phyloP scores from a whole-genome alignment of 2,888 invertebrate genomes.

The Drosophila tanythrix region DNA sequence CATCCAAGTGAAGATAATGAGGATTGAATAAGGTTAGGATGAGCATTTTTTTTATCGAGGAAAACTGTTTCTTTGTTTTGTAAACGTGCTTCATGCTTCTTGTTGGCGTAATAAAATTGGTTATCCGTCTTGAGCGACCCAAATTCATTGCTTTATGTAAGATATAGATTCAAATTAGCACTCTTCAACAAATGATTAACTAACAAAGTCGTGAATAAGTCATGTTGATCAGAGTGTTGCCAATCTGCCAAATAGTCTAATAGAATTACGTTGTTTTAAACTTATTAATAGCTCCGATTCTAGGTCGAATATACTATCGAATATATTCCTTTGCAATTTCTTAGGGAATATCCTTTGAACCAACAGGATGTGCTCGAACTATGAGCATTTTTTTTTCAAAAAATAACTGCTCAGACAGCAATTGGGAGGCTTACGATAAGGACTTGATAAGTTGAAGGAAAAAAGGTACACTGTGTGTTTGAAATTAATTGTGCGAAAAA shows the following conservation, averaged over 20 bases:
- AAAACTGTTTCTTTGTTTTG: neutral
- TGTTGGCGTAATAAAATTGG: neutral
- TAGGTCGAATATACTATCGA: neutral
- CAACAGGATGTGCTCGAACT: neutral
- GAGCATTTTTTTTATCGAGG: neutral
- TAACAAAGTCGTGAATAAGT: neutral
- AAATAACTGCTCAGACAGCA: neutral
- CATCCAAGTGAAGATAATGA: neutral
- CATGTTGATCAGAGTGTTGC: neutral
- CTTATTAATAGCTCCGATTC: neutral
- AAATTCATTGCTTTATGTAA: neutral
- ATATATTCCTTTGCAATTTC: neutral
- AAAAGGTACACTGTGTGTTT: neutral
- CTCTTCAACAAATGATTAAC: neutral
- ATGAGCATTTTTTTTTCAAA: neutral
- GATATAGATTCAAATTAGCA: neutral
- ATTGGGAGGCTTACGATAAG: neutral
- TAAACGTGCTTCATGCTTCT: neutral
- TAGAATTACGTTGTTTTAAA: neutral
- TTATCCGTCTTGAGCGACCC: neutral
- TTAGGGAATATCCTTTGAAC: neutral
- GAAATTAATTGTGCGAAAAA: slow-evolving; percentile 2
- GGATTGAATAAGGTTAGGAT: neutral
- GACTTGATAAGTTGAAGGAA: neutral
- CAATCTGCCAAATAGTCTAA: neutral